phyloP scores from a whole-genome alignment of 2,113 vertebrate species.

The Raja brachyura region DNA sequence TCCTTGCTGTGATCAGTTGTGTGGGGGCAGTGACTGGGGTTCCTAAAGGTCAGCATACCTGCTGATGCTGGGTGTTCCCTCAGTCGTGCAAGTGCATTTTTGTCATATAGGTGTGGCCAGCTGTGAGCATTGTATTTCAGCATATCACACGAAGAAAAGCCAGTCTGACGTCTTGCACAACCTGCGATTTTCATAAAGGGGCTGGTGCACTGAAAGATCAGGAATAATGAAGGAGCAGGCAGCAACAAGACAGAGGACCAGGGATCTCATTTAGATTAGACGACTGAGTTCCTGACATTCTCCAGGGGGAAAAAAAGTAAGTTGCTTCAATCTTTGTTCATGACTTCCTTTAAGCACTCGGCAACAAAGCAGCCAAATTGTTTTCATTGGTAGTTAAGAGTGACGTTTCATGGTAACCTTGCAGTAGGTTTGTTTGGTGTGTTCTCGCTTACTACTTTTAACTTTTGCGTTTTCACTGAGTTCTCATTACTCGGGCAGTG shows the following conservation, averaged over 20 bases:
- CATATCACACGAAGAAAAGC: slow-evolving; percentile 22
- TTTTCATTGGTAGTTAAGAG: not conserved
- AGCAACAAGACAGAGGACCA: not conserved
- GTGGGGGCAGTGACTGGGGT: not conserved
- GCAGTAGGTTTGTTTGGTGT: not conserved
- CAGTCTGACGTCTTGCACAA: not conserved
- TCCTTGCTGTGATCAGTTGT: not conserved
- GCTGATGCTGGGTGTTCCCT: not conserved
- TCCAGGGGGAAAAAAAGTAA: not conserved
- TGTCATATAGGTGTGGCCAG: not conserved
- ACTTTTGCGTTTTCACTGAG: not conserved
- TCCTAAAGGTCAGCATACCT: not conserved
- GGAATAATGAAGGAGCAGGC: slow-evolving; percentile 7
- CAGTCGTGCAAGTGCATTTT: not conserved
- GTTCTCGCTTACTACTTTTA: not conserved
- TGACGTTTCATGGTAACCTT: not conserved
- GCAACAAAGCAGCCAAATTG: not conserved
- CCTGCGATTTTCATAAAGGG: not conserved
- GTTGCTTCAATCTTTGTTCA: not conserved
- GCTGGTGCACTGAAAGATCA: not conserved
- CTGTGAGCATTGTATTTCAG: not conserved
- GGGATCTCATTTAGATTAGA: not conserved
- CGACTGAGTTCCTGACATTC: not conserved
- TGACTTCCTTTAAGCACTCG: not conserved
- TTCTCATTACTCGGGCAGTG: not conserved